Evolutionary conservation across 2,888 invertebrate species (phyloP), one percentile per base, ranked within the genome.

Genomic region (Pocota personata): DNA sequence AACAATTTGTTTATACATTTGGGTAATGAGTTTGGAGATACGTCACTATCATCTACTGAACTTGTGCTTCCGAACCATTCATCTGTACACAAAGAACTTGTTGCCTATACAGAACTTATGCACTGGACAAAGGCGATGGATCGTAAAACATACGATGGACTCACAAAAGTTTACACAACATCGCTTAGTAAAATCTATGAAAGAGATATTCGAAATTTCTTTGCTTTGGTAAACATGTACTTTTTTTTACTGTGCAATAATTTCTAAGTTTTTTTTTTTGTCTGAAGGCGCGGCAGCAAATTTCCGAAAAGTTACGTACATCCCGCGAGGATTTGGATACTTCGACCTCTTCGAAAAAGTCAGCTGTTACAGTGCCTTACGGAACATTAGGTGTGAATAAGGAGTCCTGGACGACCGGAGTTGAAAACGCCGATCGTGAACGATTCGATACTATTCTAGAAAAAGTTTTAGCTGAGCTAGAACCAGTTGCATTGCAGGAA

Each of bases 1-100:
- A 98, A 98, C 92, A 98, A 99, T 93, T 94, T 98, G 66, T 98
- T 99, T 89, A 97, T 98, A 90, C 98, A 99, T 93, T 95, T 98
- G 93, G 98, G 95, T 14, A 96, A 96, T 90, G 95, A 97, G 91
- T 93, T 95, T 82, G 96, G 95, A 0, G 96, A 96, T 89, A 89
- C 82, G 73, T 89, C 90, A 7, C 32, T 89, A 37, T 89, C 90
- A 8, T 90, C 88, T 58, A 90, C 89, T 7, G 95, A 95, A 48
- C 93, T 97, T 71, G 94, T 94, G 32, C 93, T 98, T 88, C 96
- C 97, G 0, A 95, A 96, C 88, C 96, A 97, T 90, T 94, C 94
- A 87, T 94, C 95, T 57, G 96, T 97, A 88, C 98, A 98, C 93
- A 95, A 95, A 76, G 97, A 98, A 91, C 94, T 99, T 84, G 94